Percentiles rank a stretch among this genome's conserved stretches.
phyloP scores from a whole-genome alignment of 2,113 vertebrate species.

The Erinaceus europaeus region DNA sequence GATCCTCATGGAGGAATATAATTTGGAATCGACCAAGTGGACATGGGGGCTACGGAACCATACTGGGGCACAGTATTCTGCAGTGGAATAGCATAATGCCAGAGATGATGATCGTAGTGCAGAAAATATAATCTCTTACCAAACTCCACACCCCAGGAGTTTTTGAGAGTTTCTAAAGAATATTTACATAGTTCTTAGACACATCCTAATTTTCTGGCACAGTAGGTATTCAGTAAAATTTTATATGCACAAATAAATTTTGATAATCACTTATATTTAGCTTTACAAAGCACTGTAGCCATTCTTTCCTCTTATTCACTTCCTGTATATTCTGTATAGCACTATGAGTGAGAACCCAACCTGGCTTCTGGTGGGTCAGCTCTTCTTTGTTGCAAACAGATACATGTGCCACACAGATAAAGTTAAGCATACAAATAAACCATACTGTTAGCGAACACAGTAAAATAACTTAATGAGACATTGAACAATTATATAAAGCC shows the following conservation, averaged over 20 bases:
- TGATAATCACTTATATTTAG: conserved; percentile 3
- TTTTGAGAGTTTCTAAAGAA: conserved; percentile 6
- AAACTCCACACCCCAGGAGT: background rate
- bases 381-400: conserved; percentile 10
- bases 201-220: background rate
- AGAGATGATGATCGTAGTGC: too few relatives aligned
- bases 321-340: background rate
- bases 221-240: background rate
- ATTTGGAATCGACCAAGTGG: too few relatives aligned
- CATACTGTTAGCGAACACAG: background rate
- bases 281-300: conserved; percentile 18
- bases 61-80: too few relatives aligned
- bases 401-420: background rate
- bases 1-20: too few relatives aligned
- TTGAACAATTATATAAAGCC: background rate
- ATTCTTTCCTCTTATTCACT: conserved; percentile 38
- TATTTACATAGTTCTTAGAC: background rate
- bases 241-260: background rate
- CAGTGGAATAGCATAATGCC: too few relatives aligned
- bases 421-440: conserved; percentile 18
- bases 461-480: background rate
- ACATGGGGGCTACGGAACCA: too few relatives aligned
- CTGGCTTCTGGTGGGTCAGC: background rate
- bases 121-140: conserved; percentile 27
- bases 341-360: background rate